phyloP scores from a whole-genome alignment of 2,888 invertebrate species.

The Papilio gigon region DNA sequence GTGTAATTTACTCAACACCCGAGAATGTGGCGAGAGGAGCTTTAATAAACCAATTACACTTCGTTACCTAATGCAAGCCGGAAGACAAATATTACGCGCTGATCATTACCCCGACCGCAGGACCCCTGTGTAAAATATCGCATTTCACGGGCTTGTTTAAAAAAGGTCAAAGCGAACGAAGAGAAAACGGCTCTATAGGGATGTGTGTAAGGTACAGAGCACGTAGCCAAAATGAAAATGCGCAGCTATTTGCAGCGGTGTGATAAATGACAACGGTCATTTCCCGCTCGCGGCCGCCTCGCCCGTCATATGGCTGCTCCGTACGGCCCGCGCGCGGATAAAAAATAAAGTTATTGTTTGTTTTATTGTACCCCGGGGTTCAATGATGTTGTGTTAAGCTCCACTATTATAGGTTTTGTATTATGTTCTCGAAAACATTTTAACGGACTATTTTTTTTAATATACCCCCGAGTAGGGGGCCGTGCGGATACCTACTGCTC shows the following conservation, averaged over 20 bases:
- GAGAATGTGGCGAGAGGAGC: conserved; percentile 58
- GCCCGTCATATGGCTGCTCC: conserved; percentile 75
- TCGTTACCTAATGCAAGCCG: conserved; percentile 78
- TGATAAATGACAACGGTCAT: conserved; percentile 75
- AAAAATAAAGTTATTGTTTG: conserved; percentile 45
- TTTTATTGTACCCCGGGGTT: conserved; percentile 26
- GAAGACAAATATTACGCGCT: conserved; percentile 76
- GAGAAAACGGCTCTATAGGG: conserved; percentile 67
- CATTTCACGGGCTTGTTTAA: conserved; percentile 66
- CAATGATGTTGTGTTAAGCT: conserved; percentile 12
- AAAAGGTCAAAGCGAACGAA: conserved; percentile 54
- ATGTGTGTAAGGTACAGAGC: conserved; percentile 53
- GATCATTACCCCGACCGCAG: conserved; percentile 75
- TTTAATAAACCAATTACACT: conserved; percentile 78
- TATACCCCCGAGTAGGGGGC: too few relatives aligned
- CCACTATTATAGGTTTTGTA: conserved; percentile 5
- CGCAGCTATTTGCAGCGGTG: conserved; percentile 62
- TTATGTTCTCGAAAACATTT: not conserved
- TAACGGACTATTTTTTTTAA: not conserved
- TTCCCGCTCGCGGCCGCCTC: conserved; percentile 63
- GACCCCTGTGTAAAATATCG: conserved; percentile 71
- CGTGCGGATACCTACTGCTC: too few relatives aligned
- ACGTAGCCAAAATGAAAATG: conserved; percentile 65
- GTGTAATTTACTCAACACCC: conserved; percentile 72
- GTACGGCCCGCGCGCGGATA: conserved; percentile 47